Base-by-base conservation (phyloP, 1,140 invertebrate genomes). In the Drosophila takahashii region DNA sequence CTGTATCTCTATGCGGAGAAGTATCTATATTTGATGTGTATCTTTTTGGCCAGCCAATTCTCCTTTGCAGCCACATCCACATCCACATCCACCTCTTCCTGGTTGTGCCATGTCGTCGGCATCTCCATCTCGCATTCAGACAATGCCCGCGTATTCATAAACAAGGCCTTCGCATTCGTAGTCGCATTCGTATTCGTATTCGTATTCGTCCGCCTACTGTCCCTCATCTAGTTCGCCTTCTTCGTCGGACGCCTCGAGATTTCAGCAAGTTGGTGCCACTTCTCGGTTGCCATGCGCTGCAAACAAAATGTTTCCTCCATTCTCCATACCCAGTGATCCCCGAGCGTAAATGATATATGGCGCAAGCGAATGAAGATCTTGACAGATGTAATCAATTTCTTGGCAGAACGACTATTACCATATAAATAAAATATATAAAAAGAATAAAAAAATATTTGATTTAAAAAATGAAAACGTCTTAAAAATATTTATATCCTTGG, bases 121-220 rank as follows among this genome's bases (percentile, higher is more conserved):
- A 69, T 47, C 26, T n/a, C 10, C 45, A 61, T 56, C 48, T 52
- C 47, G 34, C 54, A 64, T 73, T 60, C 79, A 75, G 69, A 85
- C 81, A 86, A 86, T 86, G 83, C 48, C 70, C 50, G 79, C 79
- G 75, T 86, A 86, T 86, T 87, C 81, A 86, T 86, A 83, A 86
- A 80, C 69, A 86, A 81, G 78, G 78, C 59, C 44, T 45, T 45
- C 44, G 44, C 44, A 45, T 26, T 45, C 44, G 42, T 22, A 45
- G 16, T 45, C 42, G 42, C 9, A 45, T 13, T 45, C 42, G 22
- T 2, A 45, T 29, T 52, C 66, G 41, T 22, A 39, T 59, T 36
- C 45, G 29, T 7, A 26, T 71, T 41, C n/a, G 26, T 32, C 52
- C 44, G 47, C 44, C 45, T 48, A 27, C 39, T 62, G 47, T 56